phyloP scores from a whole-genome alignment of 2,113 vertebrate genomes.

The Climacteris rufus region DNA sequence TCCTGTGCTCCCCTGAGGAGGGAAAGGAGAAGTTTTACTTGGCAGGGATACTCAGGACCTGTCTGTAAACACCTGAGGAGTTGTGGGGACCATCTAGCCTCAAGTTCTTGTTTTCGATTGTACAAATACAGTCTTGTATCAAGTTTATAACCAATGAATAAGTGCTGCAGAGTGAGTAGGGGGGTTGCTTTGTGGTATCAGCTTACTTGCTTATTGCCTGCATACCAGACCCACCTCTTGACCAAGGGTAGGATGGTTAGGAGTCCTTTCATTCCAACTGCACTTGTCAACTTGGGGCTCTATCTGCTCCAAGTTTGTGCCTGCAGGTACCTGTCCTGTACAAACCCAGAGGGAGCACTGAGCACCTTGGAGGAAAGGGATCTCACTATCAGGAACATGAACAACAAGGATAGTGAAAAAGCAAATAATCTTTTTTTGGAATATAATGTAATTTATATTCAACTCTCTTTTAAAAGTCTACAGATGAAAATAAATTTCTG shows the following conservation, averaged over 20 bases:
- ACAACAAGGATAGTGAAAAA: background rate
- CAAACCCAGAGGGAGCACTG: background rate
- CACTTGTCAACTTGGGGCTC: background rate
- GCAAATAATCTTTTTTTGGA: background rate
- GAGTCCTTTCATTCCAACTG: background rate
- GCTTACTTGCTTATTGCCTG: background rate
- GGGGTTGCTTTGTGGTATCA: background rate
- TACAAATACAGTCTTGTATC: background rate
- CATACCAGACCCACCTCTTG: background rate
- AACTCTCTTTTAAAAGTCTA: background rate
- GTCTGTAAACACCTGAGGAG: background rate
- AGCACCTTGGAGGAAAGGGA: background rate
- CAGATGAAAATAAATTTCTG: background rate
- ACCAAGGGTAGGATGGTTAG: background rate
- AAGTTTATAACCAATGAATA: background rate
- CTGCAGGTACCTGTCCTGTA: background rate
- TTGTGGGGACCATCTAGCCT: background rate
- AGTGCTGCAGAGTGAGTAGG: background rate
- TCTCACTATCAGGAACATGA: background rate
- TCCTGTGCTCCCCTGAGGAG: constrained; percentile 76
- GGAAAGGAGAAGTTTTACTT: background rate
- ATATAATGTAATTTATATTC: background rate
- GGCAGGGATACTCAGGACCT: background rate
- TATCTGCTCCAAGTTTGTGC: background rate
- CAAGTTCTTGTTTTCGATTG: background rate